Base-by-base conservation (phyloP, 2,797 vertebrate genomes). In the Catharus ustulatus region DNA sequence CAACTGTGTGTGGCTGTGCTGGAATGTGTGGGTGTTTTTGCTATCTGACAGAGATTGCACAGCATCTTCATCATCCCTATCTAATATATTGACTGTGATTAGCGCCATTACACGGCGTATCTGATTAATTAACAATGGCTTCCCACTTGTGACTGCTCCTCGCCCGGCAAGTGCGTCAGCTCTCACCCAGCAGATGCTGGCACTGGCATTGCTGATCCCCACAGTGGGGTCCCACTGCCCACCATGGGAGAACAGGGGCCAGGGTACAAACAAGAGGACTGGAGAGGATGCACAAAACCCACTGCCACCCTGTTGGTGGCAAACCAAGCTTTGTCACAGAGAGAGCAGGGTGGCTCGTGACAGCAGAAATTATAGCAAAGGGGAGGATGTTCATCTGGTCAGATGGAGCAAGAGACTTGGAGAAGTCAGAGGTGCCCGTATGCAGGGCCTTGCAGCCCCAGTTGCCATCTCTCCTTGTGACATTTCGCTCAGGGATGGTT, bases 121-220 rank as follows among this genome's bases (percentile, higher is more conserved):
- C 94, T 83, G 83, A 96, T 96, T 89, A 94, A 95, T 96, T 93
- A 95, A 91, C 82, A 91, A 81, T 89, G 90, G 59, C 61, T 87
- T 89, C 89, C 74, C 80, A 66, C 40, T 93, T 82, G 75, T 0
- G 0, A 57, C 42, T 54, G 64, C 67, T 94, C 6, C 32, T 80
- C 78, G 7, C 76, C 84, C 64, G 67, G 52, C 76, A 76, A 87
- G 26, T 36, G 63, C 22, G 15, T 62, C 74, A 93, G 78, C 64
- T 85, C 52, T 61, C 1, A 4, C n/a, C 16, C 2, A 1, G 67
- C 77, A 82, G 52, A 74, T 57, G 38, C 48, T 57, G 57, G 45
- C 38, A 22, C 9, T 71, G 52, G 22, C 32, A 11, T 15, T 74
- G n/a, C 75, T 74, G 66, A 36, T 91, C 58, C 46, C 1, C 0